phyloP scores from a whole-genome alignment of 1,140 invertebrate genomes.

The Tachypleus tridentatus region DNA sequence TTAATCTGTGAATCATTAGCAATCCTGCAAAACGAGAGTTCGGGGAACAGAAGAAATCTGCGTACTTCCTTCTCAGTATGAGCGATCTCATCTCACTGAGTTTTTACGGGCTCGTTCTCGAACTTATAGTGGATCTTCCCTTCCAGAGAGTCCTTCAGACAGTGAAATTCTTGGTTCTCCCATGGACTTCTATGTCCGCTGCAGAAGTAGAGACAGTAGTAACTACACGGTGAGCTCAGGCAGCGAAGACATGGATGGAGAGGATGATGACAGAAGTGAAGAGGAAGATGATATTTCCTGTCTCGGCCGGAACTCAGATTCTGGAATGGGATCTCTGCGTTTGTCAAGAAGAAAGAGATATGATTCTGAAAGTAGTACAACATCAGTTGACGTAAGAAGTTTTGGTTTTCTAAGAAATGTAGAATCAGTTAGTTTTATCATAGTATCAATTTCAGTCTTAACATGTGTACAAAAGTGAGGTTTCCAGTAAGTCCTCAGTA shows the following conservation, averaged over 20 bases:
- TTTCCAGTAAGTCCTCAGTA: too few species aligned
- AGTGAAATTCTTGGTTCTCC: background rate
- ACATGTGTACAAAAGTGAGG: too few species aligned
- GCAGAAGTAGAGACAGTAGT: conserved; percentile 11
- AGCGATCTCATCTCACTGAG: conserved; percentile 27
- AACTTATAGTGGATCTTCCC: conserved; percentile 11
- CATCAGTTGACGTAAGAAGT: too few species aligned
- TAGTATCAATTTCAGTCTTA: too few species aligned
- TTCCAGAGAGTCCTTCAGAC: conserved; percentile 10
- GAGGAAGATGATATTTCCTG: conserved; percentile 14
- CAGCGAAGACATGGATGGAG: conserved; percentile 12
- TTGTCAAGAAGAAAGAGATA: too few species aligned
- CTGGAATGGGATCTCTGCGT: too few species aligned
- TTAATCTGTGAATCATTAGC: conserved; percentile 8
- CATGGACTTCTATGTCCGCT: conserved; percentile 11
- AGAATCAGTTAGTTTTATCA: too few species aligned
- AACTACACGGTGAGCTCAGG: conserved; percentile 15
- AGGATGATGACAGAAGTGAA: conserved; percentile 26
- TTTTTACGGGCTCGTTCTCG: conserved; percentile 25
- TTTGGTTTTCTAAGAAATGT: too few species aligned
- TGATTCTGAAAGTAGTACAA: too few species aligned
- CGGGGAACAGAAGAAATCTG: conserved; percentile 36
- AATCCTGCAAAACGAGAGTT: conserved; percentile 29
- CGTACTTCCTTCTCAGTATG: conserved; percentile 30
- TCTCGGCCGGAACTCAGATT: background rate